Percentiles rank a stretch among this genome's conserved stretches.
Evolutionary conservation across 2,797 vertebrate species (phyloP).

Genomic region (Eutrigla gurnardus): DNA sequence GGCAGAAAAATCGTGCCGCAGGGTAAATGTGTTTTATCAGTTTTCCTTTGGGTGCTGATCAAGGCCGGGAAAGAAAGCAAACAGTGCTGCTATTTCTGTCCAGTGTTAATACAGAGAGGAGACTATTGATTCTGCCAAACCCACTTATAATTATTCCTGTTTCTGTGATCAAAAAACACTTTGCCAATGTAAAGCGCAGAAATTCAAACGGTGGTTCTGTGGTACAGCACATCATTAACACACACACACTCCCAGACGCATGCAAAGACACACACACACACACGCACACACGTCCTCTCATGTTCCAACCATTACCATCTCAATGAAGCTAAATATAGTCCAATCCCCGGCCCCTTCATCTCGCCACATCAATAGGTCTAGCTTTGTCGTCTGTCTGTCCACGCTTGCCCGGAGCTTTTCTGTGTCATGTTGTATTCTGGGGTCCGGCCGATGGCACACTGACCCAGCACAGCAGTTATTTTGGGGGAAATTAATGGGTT

Average conservation of each 20-base stretch:
- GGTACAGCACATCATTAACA: conserved; percentile 26
- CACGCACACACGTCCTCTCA: conserved; percentile 60
- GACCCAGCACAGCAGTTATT: conserved; percentile 44
- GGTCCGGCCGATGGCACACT: conserved; percentile 39
- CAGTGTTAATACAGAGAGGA: conserved; percentile 31
- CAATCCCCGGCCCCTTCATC: conserved; percentile 73
- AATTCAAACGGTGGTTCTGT: conserved; percentile 36
- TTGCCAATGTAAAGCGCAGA: conserved; percentile 33
- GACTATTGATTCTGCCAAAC: conserved; percentile 49
- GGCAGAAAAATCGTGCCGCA: conserved; percentile 44
- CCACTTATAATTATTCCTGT: conserved; percentile 49
- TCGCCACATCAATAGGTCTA: conserved; percentile 74
- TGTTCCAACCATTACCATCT: conserved; percentile 80
- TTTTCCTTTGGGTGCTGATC: conserved; percentile 53
- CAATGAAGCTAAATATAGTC: conserved; percentile 82
- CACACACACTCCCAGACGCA: conserved; percentile 29
- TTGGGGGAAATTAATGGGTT: conserved; percentile 14
- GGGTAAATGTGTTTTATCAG: conserved; percentile 60
- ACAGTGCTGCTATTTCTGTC: conserved; percentile 57
- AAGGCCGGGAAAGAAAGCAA: conserved; percentile 33
- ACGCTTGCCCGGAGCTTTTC: conserved; percentile 56
- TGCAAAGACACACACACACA: conserved; percentile 12
- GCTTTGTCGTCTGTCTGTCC: conserved; percentile 58
- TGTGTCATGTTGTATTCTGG: conserved; percentile 49
- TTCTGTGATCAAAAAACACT: conserved; percentile 52